Percentiles rank a stretch among this genome's conserved stretches.
These are phyloP conservation scores for Plotosus lineatus DNA, from an alignment of 2,113 vertebrate genomes.

Conservation along the genomic window DNA sequence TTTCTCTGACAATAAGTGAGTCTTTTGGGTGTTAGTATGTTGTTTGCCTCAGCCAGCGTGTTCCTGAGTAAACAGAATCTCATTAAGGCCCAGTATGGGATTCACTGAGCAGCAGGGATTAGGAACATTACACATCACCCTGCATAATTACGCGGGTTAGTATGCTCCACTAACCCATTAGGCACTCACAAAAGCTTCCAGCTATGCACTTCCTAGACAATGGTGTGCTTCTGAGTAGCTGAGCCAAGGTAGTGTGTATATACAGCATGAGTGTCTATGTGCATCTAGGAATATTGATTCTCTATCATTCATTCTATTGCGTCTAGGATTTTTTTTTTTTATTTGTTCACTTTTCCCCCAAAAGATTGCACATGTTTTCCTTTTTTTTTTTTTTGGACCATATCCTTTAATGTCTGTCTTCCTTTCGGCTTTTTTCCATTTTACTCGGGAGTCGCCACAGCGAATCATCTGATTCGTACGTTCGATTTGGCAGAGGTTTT, in stretches of 20 bases:
- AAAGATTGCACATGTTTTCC: not conserved
- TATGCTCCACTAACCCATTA: conserved; percentile 39
- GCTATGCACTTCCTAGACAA: conserved; percentile 31
- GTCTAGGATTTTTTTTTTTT: not conserved
- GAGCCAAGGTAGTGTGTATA: not conserved
- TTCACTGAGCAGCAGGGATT: conserved; percentile 42
- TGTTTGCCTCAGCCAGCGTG: conserved; percentile 33
- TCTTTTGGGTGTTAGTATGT: conserved; percentile 31
- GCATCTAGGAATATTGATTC: not conserved
- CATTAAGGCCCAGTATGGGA: conserved; percentile 47
- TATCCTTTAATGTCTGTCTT: not conserved
- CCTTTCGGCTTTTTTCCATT: too few species aligned
- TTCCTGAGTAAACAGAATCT: conserved; percentile 47
- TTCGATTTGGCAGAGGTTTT: too few species aligned
- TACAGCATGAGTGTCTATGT: not conserved
- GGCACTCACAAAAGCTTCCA: conserved; percentile 35
- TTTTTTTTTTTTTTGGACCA: not conserved
- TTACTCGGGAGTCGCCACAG: too few species aligned
- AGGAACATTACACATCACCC: conserved; percentile 50
- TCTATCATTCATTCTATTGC: not conserved
- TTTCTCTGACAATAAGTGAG: conserved; percentile 5
- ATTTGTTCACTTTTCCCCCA: not conserved
- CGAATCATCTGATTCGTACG: too few species aligned
- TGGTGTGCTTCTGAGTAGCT: conserved; percentile 7
- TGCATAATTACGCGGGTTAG: conserved; percentile 49